These are phyloP conservation scores for Limnodromus scolopaceus DNA, from an alignment of 2,797 vertebrate species.

Conservation along the genomic window DNA sequence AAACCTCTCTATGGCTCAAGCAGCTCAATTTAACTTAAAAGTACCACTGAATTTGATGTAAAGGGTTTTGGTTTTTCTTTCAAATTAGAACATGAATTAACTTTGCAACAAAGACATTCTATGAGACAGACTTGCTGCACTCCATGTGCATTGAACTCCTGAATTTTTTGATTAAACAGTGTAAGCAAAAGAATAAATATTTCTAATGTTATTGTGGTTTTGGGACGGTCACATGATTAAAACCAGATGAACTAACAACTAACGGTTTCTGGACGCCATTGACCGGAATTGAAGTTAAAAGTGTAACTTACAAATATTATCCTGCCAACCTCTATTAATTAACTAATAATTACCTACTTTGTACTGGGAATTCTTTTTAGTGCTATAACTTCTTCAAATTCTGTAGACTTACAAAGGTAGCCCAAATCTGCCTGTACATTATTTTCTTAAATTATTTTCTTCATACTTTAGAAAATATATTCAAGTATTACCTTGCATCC, in stretches of 20 bases:
- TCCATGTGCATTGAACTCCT: background rate
- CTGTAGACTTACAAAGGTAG: background rate
- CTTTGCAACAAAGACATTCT: background rate
- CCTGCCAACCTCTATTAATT: background rate
- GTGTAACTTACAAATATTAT: background rate
- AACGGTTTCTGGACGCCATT: background rate
- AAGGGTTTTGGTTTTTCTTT: accelerated
- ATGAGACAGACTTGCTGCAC: background rate
- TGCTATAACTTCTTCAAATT: background rate
- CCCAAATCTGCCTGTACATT: background rate
- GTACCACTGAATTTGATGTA: background rate
- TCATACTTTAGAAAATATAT: background rate
- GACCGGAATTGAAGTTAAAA: background rate
- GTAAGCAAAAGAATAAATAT: background rate
- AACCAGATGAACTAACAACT: background rate
- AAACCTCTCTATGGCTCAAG: background rate
- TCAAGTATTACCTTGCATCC: conserved; percentile 87
- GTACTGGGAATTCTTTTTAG: background rate
- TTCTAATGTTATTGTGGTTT: background rate
- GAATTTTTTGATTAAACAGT: background rate
- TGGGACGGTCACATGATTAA: background rate
- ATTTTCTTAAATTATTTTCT: background rate
- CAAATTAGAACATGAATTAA: background rate
- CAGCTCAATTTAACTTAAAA: background rate
- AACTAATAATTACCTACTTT: background rate